Evolutionary conservation across 2,888 invertebrate species (phyloP).

Genomic region (Apomyelois bistriatella): DNA sequence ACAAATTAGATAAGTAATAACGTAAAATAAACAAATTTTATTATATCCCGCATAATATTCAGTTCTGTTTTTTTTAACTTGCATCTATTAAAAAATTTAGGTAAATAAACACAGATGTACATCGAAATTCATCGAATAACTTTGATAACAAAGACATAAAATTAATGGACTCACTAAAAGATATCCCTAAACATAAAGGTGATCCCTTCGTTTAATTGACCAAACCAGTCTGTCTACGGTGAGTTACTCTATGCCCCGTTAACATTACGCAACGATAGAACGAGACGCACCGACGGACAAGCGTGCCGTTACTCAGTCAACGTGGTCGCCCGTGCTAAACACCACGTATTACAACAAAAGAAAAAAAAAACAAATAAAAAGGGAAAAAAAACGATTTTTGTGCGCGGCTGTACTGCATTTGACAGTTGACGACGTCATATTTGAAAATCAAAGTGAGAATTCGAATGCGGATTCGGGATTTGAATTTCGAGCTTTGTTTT

Average conservation of each 20-base stretch:
- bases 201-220: conserved; percentile 7
- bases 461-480: conserved; percentile 15
- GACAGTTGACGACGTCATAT: conserved; percentile 28
- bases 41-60: no score
- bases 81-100: no score
- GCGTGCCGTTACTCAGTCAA: conserved; percentile 55
- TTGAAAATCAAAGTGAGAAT: conserved; percentile 13
- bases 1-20: no score
- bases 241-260: conserved; percentile 73
- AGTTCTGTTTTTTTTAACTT: no score
- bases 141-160: not conserved
- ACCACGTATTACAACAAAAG: conserved; percentile 33
- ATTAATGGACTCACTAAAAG: not conserved
- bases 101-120: no score
- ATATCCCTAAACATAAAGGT: not conserved
- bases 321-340: conserved; percentile 53
- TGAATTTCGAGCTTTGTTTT: conserved; percentile 20
- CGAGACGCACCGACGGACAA: conserved; percentile 56
- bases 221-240: conserved; percentile 48
- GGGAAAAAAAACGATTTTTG: conserved; percentile 33
- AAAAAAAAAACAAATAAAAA: conserved; percentile 35
- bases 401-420: conserved; percentile 33
- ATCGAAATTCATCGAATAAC: not conserved
- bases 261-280: conserved; percentile 68
- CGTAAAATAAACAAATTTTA: no score